Conservation (phyloP, 2,888 invertebrate species). For the Heliconius aoede region DNA sequence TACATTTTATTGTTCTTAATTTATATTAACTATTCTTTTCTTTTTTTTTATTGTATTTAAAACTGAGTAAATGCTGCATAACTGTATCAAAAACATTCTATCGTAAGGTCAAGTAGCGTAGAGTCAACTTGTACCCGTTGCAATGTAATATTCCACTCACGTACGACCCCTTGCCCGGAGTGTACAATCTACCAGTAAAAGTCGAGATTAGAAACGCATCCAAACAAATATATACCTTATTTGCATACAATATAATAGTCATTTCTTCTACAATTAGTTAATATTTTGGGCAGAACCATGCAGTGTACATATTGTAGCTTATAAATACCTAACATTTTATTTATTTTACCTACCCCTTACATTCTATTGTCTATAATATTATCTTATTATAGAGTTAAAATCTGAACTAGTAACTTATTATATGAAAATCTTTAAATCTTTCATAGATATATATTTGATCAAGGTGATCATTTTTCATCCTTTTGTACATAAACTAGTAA, state of each 20-base stretch:
- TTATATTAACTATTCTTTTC: neutral
- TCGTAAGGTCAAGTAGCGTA: constrained; percentile 11
- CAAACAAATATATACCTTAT: constrained; percentile 38
- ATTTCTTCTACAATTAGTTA: neutral
- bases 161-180: constrained; percentile 55
- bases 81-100: constrained; percentile 7
- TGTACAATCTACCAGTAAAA: constrained; percentile 39
- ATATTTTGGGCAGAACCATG: neutral
- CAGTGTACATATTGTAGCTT: neutral
- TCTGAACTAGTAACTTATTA: too few species aligned
- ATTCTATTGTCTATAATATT: neutral
- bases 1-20: neutral
- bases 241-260: constrained; percentile 22
- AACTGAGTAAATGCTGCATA: neutral
- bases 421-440: constrained; percentile 5
- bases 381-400: neutral
- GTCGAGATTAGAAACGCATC: constrained; percentile 28
- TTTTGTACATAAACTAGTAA: constrained; percentile 17
- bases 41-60: neutral
- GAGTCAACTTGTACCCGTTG: constrained; percentile 47
- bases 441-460: neutral
- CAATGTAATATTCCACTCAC: constrained; percentile 60
- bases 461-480: constrained; percentile 15
- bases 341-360: neutral
- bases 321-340: neutral